Conservation (phyloP, 2,113 vertebrate genomes). For the Hoplias malabaricus region DNA sequence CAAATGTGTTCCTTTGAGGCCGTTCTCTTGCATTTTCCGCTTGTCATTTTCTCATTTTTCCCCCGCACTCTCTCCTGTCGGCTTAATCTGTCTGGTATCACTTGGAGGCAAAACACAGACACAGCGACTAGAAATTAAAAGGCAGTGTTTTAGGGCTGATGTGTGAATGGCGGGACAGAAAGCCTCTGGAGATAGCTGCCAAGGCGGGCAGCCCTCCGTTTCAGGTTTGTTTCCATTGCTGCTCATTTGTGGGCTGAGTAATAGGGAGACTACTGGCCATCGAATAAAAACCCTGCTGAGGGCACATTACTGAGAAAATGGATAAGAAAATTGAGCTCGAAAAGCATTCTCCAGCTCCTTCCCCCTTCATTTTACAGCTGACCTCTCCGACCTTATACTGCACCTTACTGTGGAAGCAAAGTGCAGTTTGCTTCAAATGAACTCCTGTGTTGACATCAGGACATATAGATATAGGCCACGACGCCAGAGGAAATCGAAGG, state of each 20-base stretch:
- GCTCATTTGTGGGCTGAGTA: neutral
- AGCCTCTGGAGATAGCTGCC: neutral
- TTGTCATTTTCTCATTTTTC: conserved; percentile 22
- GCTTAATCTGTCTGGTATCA: conserved; percentile 32
- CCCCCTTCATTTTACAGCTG: neutral
- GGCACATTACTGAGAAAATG: conserved; percentile 27
- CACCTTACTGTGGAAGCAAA: neutral
- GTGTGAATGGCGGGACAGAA: neutral
- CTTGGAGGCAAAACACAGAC: conserved; percentile 15
- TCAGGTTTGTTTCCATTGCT: neutral
- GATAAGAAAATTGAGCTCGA: conserved; percentile 33
- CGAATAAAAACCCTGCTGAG: conserved; percentile 22
- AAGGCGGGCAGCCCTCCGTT: neutral
- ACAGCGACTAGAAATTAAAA: conserved; percentile 41
- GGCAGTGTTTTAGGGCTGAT: conserved; percentile 16
- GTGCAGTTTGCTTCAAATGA: neutral
- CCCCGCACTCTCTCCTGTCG: neutral
- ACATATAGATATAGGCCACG: neutral
- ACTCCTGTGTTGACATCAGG: conserved; percentile 7
- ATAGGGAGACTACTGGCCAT: neutral
- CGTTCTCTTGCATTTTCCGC: conserved; percentile 9
- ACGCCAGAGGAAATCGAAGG: conserved; percentile 1
- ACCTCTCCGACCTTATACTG: neutral
- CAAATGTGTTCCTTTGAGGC: conserved; percentile 25
- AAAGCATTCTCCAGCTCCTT: conserved; percentile 10